A percentile compares a stretch with the other conserved stretches of the same genome.
Conservation (phyloP, 1,140 invertebrate genomes). For the Zaprionus davidi region DNA sequence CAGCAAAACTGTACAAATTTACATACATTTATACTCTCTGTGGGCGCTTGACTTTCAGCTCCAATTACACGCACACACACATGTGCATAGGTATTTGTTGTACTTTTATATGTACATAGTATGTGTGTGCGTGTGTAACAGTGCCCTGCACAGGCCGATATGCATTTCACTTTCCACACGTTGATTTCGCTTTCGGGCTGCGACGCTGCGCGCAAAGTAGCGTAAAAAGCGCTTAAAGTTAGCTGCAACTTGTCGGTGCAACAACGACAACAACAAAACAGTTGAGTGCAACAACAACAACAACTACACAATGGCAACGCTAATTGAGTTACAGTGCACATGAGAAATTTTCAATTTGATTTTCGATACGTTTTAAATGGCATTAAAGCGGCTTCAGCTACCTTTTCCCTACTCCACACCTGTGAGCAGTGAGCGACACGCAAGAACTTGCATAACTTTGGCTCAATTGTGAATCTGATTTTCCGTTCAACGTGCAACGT, state of each 20-base stretch:
- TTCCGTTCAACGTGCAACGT: slow-evolving; percentile 19
- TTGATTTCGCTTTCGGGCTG: slow-evolving; percentile 60
- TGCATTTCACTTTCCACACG: slow-evolving; percentile 57
- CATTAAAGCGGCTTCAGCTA: slow-evolving; percentile 25
- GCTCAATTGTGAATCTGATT: slow-evolving; percentile 53
- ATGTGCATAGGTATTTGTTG: not conserved
- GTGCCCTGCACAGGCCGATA: slow-evolving; percentile 5
- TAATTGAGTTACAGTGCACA: slow-evolving; percentile 69
- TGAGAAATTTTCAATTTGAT: slow-evolving; percentile 30
- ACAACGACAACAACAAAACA: slow-evolving; percentile 17
- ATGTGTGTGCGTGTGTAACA: slow-evolving; percentile 9
- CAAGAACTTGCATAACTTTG: slow-evolving; percentile 62
- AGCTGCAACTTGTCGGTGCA: slow-evolving; percentile 42
- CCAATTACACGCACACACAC: slow-evolving; percentile 43
- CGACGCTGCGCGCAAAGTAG: slow-evolving; percentile 52
- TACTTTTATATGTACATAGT: not conserved
- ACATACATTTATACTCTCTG: slow-evolving; percentile 38
- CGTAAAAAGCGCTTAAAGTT: slow-evolving; percentile 68
- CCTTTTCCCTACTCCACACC: not conserved
- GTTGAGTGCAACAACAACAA: not conserved
- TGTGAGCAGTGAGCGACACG: not conserved
- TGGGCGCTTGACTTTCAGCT: slow-evolving; percentile 51
- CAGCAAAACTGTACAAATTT: slow-evolving; percentile 60
- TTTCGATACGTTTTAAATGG: slow-evolving; percentile 30
- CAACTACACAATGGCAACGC: slow-evolving; percentile 47